Evolutionary conservation across 2,888 invertebrate species (phyloP).

Genomic region (Dryobotodes eremita): DNA sequence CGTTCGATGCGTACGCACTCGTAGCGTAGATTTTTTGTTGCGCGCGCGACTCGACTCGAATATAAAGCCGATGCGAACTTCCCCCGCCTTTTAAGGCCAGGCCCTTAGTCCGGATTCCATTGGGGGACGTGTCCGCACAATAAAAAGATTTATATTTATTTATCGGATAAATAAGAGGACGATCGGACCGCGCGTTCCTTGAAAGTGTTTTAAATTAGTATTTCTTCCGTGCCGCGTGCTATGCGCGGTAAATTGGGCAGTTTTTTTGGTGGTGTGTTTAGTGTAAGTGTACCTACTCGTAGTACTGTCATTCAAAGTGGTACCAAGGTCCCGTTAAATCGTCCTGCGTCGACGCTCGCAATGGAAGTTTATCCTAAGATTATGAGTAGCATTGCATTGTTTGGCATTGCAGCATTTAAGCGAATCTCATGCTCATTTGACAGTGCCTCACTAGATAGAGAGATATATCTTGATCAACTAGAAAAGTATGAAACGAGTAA

Average conservation of each 20-base stretch:
- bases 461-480: no score
- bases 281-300: constrained; percentile 18
- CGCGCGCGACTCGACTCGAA: constrained; percentile 79
- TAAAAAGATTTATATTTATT: constrained; percentile 88
- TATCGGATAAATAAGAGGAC: constrained; percentile 79
- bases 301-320: constrained; percentile 6
- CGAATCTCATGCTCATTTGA: background rate
- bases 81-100: constrained; percentile 85
- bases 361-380: background rate
- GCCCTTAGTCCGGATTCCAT: constrained; percentile 87
- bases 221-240: constrained; percentile 78
- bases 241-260: constrained; percentile 66
- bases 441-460: background rate
- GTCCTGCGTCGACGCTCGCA: background rate
- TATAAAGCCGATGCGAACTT: constrained; percentile 84
- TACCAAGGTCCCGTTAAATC: background rate
- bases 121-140: constrained; percentile 85
- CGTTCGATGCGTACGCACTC: constrained; percentile 85
- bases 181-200: constrained; percentile 75
- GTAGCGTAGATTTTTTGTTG: constrained; percentile 87
- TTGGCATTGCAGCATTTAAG: background rate
- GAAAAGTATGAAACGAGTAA: background rate
- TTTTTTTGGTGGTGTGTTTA: constrained; percentile 51
- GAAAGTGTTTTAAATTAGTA: constrained; percentile 83
- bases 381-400: background rate